Evolutionary conservation across 2,888 invertebrate genomes (phyloP), one percentile per base, ranked within the genome.

Genomic region (Xanthorhoe designata): DNA sequence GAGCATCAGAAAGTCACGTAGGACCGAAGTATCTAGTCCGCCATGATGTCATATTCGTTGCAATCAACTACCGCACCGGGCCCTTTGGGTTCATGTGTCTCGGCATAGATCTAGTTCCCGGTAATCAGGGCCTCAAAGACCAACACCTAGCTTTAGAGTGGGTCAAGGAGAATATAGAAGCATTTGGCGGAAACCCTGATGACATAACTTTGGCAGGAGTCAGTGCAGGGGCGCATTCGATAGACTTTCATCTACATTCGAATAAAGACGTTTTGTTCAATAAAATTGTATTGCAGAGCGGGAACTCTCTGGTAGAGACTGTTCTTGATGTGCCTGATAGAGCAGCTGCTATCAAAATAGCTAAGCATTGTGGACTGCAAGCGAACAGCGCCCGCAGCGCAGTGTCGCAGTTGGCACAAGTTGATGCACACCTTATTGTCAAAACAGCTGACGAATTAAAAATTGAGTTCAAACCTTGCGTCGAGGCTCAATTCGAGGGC

Each of bases 81-180:
- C 78, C 85, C 0, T 89, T 86, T 55, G 89, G 89, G 9, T 89
- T 89, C 60, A 85, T 89, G 85, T 87, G 87, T 52, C 75, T 88
- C 0, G 80, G 82, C 53, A 78, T 69, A n/a, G 78, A 82, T 6
- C 77, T 80, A 50, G 75, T 83, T 10, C 81, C 87, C 2, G 89
- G 88, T 13, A 89, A 89, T 57, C 84, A 86, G 70, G 89, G 89
- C 0, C 71, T 89, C 0, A 88, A 87, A 76, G 89, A 89, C 61
- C 89, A 89, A 70, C 47, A 77, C 0, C 24, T 79, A 9, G 89
- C 84, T 42, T 69, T 89, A 5, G 78, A 77, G 70, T 89, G 89
- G 89, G 75, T 89, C 0, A 82, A 81, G 59, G 64, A 82, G 4
- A 84, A 88, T 50, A 88, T 89, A 29, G 76, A 73, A 68, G 79